Percentiles rank a stretch among this genome's conserved stretches.
Conservation (phyloP, 2,113 vertebrate genomes). For the Muscicapa adusta region DNA sequence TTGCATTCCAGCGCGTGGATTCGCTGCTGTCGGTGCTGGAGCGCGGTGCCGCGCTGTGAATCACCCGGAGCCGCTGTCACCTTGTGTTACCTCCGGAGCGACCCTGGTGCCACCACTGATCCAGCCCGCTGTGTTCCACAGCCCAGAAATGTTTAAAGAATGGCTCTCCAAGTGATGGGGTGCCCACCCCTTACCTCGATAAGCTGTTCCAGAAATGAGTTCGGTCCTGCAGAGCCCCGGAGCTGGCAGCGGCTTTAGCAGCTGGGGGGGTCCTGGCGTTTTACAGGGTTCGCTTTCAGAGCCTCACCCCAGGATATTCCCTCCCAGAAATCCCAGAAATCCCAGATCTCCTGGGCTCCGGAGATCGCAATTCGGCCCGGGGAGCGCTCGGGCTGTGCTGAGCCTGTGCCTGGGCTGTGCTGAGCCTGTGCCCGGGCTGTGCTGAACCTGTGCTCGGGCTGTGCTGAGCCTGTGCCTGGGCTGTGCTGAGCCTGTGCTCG, state of each 20-base stretch:
- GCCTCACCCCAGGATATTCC: not conserved
- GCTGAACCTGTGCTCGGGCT: not conserved
- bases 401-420: not conserved
- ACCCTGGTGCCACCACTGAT: not conserved
- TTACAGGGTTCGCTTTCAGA: not conserved
- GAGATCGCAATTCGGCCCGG: not conserved
- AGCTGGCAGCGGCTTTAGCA: not conserved
- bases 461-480: too few relatives aligned
- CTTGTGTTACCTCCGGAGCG: not conserved
- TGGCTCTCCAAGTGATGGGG: not conserved
- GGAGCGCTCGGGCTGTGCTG: fast-evolving
- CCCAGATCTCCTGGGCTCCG: not conserved
- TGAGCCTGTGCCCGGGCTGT: not conserved
- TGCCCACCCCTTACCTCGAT: not conserved
- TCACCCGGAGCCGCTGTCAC: not conserved
- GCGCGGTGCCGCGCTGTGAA: not conserved
- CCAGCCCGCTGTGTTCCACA: not conserved
- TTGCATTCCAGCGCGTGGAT: not conserved
- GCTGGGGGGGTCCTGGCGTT: fast-evolving
- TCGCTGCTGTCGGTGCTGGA: not conserved
- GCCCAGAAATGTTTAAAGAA: not conserved
- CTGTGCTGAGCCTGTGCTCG: not conserved
- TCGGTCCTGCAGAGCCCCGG: not conserved
- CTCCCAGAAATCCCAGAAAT: not conserved
- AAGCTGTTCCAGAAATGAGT: not conserved